phyloP scores from a whole-genome alignment of 2,888 invertebrate genomes.

The Drosophila neonasuta region DNA sequence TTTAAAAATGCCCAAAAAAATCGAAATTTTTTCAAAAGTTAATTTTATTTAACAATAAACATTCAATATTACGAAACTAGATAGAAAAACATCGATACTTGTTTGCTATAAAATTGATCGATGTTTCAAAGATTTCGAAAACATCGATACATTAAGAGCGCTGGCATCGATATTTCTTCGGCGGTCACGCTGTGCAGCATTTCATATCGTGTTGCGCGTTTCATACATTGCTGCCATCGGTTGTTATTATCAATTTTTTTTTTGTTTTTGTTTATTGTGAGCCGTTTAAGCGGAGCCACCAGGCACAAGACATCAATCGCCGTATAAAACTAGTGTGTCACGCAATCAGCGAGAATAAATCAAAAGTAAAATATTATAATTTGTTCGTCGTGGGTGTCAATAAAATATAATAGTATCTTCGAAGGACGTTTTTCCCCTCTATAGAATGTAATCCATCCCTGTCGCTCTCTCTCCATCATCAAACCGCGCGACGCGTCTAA shows the following conservation, averaged over 20 bases:
- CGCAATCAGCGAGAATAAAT: slow-evolving; percentile 22
- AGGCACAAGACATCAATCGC: slow-evolving; percentile 8
- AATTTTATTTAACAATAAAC: no score
- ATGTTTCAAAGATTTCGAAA: not conserved
- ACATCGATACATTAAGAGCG: not conserved
- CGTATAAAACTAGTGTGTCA: not conserved
- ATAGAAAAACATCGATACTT: not conserved
- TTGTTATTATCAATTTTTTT: slow-evolving; percentile 47
- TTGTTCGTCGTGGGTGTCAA: slow-evolving; percentile 5
- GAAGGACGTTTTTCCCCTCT: slow-evolving; percentile 31
- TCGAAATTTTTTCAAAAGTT: no score
- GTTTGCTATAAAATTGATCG: not conserved
- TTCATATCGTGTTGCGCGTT: slow-evolving; percentile 49
- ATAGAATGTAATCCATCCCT: slow-evolving; percentile 1
- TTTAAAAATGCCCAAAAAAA: no score
- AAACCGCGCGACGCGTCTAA: slow-evolving; percentile 25
- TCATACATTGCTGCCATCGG: slow-evolving; percentile 18
- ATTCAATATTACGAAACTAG: no score
- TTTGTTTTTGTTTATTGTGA: slow-evolving; percentile 56
- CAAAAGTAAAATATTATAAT: slow-evolving; percentile 24
- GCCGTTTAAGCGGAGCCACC: slow-evolving; percentile 34
- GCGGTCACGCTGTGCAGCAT: slow-evolving; percentile 3
- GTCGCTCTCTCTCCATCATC: not conserved
- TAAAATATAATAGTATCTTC: not conserved
- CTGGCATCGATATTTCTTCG: not conserved